Base-by-base conservation (phyloP, 2,888 invertebrate species). In the Synanthedon myopaeformis region DNA sequence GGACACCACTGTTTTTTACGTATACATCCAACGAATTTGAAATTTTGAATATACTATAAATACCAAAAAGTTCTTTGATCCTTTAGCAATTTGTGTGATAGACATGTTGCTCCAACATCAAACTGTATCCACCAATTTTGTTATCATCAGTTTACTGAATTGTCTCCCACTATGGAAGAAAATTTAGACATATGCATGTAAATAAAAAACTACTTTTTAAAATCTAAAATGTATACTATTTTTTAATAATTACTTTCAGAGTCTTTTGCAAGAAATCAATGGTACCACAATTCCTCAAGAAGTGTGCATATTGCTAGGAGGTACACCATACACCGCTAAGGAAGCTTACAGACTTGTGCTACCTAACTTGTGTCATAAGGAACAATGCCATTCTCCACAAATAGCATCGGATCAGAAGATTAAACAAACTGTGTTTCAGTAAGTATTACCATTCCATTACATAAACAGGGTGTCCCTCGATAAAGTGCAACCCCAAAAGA, bases 331-430 rank as follows among this genome's bases (percentile, higher is more conserved):
- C 12, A 76, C 82, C 8, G 81, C 79, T 54, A 83, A 78, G 54
- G 88, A 88, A 58, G 76, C 86, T 3, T 88, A 87, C 59, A 66
- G 87, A 28, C 62, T 88, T 8, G 54, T 83, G 2, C 58, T 88
- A 57, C 88, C 88, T 0, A 57, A 63, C 3, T 54, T 64, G 1
- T 84, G 84, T 58, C 83, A 86, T 59, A 83, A 76, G 54, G 76
- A 76, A 0, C 87, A 88, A 57, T 88, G 84, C 58, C 80, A 84
- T 54, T 83, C 82, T 0, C 54, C 58, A 13, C 61, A 70, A 23
- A 85, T 85, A 64, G 82, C 86, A 4, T 72, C 63, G 57, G 87
- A 85, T 60, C 81, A 85, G 56, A 83, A 79, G 59, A 79, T 86
- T 52, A 79, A 83, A 57, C 69, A 66, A 42, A 80, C 58, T 67